Conservation (phyloP, 2,113 vertebrate species). For the Spilogale gracilis region DNA sequence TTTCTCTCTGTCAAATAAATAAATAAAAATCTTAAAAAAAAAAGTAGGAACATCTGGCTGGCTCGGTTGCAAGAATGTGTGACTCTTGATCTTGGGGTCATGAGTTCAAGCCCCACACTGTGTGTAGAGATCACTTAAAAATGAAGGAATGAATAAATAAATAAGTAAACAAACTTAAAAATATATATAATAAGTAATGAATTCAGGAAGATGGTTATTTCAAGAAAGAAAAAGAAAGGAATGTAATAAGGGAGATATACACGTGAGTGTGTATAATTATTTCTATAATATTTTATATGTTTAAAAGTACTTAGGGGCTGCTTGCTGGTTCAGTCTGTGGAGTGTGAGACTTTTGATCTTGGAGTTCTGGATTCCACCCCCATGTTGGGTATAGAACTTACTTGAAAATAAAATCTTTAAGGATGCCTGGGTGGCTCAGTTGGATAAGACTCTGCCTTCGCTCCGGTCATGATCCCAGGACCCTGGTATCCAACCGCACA, state of each 20-base stretch:
- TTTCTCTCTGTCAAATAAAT: too few species aligned
- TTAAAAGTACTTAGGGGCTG: not conserved
- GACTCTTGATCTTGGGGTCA: not conserved
- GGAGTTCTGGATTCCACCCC: not conserved
- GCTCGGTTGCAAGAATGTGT: not conserved
- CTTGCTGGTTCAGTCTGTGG: not conserved
- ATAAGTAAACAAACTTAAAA: not conserved
- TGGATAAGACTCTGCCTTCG: not conserved
- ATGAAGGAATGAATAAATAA: not conserved
- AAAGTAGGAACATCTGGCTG: not conserved
- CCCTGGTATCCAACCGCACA: not conserved
- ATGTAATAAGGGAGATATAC: not conserved
- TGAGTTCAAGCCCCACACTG: not conserved
- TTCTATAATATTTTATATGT: constrained; percentile 32
- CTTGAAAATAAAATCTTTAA: not conserved
- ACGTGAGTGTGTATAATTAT: not conserved
- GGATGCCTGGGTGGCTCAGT: not conserved
- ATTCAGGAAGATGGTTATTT: not conserved
- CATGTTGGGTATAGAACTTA: not conserved
- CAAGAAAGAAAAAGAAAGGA: not conserved
- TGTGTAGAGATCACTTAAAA: not conserved
- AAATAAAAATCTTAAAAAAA: not conserved
- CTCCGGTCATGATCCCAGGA: not conserved
- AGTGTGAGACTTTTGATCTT: not conserved
- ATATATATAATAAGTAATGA: not conserved